Conservation (phyloP, 2,113 vertebrate species). For the Thunnus maccoyii region DNA sequence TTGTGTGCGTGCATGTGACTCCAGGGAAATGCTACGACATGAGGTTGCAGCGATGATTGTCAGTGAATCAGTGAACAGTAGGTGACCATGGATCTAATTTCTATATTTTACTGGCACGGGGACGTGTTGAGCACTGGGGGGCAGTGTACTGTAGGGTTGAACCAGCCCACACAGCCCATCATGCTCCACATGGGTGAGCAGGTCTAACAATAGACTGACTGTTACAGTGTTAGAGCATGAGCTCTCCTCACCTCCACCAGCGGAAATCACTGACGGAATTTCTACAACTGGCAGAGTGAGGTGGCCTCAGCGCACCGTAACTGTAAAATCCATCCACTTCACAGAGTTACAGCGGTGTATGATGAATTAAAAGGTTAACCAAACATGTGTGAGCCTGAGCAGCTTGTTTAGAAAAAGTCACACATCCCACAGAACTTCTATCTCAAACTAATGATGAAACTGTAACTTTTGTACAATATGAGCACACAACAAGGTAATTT, state of each 20-base stretch:
- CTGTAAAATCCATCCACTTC: constrained; percentile 64
- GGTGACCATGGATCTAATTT: constrained; percentile 57
- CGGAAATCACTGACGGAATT: constrained; percentile 71
- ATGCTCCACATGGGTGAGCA: constrained; percentile 50
- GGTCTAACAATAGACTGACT: constrained; percentile 76
- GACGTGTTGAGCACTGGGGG: constrained; percentile 73
- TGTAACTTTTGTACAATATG: constrained; percentile 4
- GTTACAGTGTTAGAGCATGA: constrained; percentile 67
- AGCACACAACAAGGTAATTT: constrained; percentile 23
- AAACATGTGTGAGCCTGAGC: constrained; percentile 55
- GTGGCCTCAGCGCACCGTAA: constrained; percentile 10
- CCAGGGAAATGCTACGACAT: constrained; percentile 15
- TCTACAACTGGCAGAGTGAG: constrained; percentile 63
- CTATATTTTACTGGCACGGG: constrained; percentile 49
- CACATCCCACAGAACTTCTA: constrained; percentile 41
- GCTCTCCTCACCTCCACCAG: constrained; percentile 74
- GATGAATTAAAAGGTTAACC: constrained; percentile 59
- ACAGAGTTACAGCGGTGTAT: constrained; percentile 22
- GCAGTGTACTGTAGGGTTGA: constrained; percentile 72
- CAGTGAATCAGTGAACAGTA: constrained; percentile 59
- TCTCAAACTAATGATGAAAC: constrained; percentile 47
- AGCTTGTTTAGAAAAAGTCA: constrained; percentile 57
- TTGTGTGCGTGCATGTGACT: constrained; percentile 10
- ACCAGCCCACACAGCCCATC: constrained; percentile 38
- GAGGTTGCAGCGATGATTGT: constrained; percentile 39